Conservation (phyloP, 2,888 invertebrate species). For the Hanleya hanleyi region DNA sequence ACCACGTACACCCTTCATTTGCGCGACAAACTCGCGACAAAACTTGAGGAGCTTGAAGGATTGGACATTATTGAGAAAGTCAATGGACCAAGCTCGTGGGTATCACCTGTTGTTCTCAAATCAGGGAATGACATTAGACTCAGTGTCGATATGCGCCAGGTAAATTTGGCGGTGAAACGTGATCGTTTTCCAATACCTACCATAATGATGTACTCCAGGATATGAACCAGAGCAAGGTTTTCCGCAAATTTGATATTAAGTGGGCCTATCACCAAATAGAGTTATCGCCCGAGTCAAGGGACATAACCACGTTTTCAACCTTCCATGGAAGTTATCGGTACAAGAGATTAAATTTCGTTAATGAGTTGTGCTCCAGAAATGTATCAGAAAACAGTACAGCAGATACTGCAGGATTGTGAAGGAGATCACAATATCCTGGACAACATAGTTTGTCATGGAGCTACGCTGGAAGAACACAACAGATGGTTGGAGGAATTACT, state of each 20-base stretch:
- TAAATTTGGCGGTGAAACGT: neutral
- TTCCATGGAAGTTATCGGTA: conserved; percentile 14
- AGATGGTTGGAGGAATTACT: conserved; percentile 1
- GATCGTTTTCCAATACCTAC: conserved; percentile 2
- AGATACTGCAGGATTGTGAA: neutral
- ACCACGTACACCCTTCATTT: conserved; percentile 5
- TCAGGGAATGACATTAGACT: conserved; percentile 16
- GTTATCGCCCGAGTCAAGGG: conserved; percentile 5
- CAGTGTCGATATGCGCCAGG: conserved; percentile 18
- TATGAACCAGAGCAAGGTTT: neutral
- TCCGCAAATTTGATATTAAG: conserved; percentile 14
- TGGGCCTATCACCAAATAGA: conserved; percentile 21
- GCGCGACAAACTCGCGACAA: conserved; percentile 11
- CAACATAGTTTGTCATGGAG: conserved; percentile 9
- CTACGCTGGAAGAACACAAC: neutral
- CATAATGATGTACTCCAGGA: conserved; percentile 11
- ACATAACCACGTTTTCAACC: too few species aligned
- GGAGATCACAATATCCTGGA: conserved; percentile 11
- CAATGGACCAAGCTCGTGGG: conserved; percentile 12
- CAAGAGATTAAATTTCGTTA: conserved; percentile 11
- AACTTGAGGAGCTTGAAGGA: conserved; percentile 19
- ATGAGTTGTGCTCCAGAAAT: conserved; percentile 15
- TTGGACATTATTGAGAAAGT: conserved; percentile 26
- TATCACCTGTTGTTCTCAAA: conserved; percentile 26
- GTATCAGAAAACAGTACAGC: conserved; percentile 14